Conservation (phyloP, 2,888 invertebrate species). For the Lepeophtheirus nordmannii region DNA sequence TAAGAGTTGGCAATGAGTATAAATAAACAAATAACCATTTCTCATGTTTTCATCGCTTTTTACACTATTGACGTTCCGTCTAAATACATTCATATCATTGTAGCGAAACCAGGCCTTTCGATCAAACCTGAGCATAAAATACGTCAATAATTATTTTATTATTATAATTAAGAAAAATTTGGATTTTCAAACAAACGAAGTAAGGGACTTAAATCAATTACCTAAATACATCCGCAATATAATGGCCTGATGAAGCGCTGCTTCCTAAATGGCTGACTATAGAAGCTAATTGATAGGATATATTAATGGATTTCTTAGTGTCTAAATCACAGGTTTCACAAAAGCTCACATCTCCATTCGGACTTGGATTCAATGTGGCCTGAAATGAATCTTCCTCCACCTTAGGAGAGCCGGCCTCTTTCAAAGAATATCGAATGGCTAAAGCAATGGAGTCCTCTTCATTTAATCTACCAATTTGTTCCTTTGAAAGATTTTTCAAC, state of each 20-base stretch:
- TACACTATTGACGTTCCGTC: background rate
- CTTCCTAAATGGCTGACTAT: conserved; percentile 2
- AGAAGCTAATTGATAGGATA: background rate
- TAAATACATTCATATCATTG: background rate
- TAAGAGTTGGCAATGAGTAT: conserved; percentile 1
- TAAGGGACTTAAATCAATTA: background rate
- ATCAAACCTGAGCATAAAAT: background rate
- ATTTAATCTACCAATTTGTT: background rate
- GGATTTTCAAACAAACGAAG: too few species aligned
- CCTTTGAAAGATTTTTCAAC: background rate
- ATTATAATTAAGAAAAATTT: too few species aligned
- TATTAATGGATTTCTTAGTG: background rate
- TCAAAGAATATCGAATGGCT: background rate
- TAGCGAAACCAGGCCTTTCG: conserved; percentile 1
- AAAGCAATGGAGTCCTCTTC: background rate
- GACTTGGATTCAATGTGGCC: background rate
- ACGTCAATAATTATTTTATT: too few species aligned
- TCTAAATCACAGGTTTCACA: background rate
- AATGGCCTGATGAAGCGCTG: background rate
- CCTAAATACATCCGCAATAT: conserved; percentile 1
- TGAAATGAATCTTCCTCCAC: background rate
- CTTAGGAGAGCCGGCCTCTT: background rate
- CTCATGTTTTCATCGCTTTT: background rate
- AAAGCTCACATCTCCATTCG: background rate
- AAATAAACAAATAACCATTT: background rate